Evolutionary conservation across 2,797 vertebrate genomes (phyloP), one percentile per base, ranked within the genome.

Genomic region (Myotis myotis): DNA sequence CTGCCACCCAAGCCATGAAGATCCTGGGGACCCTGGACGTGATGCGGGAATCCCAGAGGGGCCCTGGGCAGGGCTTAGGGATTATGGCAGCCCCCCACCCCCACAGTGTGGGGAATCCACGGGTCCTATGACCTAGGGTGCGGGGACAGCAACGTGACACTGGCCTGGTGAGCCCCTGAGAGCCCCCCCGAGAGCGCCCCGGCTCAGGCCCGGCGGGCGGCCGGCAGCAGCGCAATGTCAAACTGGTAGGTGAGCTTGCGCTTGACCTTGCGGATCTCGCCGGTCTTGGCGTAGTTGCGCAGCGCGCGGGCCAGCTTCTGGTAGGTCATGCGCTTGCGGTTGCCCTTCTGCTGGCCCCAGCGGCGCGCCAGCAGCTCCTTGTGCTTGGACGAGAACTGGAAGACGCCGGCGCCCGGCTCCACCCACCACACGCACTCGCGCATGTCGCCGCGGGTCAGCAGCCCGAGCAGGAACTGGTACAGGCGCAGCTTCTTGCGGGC

Each of bases 171-270:
- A 47, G 92, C 78, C 68, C 30, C 38, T 16, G 30, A 41, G 53
- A 60, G 91, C 33, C 88, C 33, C 83, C 13, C 83, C 13, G n/a
- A 33, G 51, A 17, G 33, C 72, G 25, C 15, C 10, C 44, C 7
- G 68, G 44, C 55, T 97, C 96, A 97, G 55, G 94, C 94, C 16
- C 95, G 95, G 83, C 86, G 71, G 64, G 68, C 41, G 30, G 94
- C 47, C 4, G 95, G 95, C 88, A 98, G 96, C 89, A 98, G 93
- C 9, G 97, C 90, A 38, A 95, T 97, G 74, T 98, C 98, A 51
- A 98, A 98, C 97, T 98, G 98, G 95, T 98, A 98, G 36, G 98
- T 98, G 90, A 98, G 97, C 91, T 98, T 98, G 96, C 98, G 98
- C 93, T 98, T 98, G 89, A 98, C 98, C 96, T 98, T 98, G 96